Percentiles rank a stretch among this genome's conserved stretches.
phyloP scores from a whole-genome alignment of 1,140 invertebrate species.

The Rhysida immarginata region DNA sequence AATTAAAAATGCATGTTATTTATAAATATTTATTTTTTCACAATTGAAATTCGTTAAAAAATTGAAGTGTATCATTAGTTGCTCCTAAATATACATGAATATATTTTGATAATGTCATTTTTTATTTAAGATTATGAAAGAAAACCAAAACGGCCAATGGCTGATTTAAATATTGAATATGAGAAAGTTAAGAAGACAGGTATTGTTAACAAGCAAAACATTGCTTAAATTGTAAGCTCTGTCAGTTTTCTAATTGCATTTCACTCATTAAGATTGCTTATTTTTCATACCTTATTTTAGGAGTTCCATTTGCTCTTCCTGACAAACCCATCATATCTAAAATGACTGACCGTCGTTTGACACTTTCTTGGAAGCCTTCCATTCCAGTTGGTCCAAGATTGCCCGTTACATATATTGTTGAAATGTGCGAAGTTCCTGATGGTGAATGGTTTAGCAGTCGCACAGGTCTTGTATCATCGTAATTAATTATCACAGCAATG shows the following conservation, averaged over 20 bases:
- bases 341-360: conserved; percentile 68
- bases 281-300: conserved; percentile 21
- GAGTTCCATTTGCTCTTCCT: conserved; percentile 61
- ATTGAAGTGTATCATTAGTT: too few relatives aligned
- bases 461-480: too few relatives aligned
- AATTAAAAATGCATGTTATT: too few relatives aligned
- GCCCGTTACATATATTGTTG: conserved; percentile 83
- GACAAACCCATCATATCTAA: conserved; percentile 75
- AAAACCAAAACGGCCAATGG: conserved; percentile 1
- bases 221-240: too few relatives aligned
- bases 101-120: too few relatives aligned
- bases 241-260: too few relatives aligned
- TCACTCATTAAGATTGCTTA: too few relatives aligned
- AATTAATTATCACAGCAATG: too few relatives aligned
- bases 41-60: too few relatives aligned
- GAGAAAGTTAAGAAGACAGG: not conserved
- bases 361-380: conserved; percentile 80
- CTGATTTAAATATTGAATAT: not conserved
- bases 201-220: too few relatives aligned
- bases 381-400: conserved; percentile 57
- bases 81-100: too few relatives aligned
- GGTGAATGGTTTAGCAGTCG: conserved; percentile 82
- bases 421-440: conserved; percentile 77
- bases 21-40: too few relatives aligned
- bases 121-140: not conserved